Percentiles rank a stretch among this genome's conserved stretches.
These are phyloP conservation scores for Timema podura DNA, from an alignment of 2,888 invertebrate genomes.

Conservation along the genomic window DNA sequence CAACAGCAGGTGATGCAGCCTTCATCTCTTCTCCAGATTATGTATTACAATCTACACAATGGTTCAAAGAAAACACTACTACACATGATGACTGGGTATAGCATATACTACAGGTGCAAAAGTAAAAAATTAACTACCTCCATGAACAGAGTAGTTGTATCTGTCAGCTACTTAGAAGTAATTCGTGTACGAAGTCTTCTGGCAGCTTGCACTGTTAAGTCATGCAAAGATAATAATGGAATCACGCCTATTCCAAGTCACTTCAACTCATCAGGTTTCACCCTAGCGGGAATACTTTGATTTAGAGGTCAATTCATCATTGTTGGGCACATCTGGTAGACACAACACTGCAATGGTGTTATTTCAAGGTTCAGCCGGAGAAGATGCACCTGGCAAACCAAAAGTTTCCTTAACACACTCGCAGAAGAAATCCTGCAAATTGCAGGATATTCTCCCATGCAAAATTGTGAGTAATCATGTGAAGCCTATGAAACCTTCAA, in stretches of 20 bases:
- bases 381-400: not conserved
- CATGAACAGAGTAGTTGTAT: no score
- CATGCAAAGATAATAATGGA: not conserved
- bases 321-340: not conserved
- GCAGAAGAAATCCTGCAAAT: not conserved
- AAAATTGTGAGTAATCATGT: constrained; percentile 1
- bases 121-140: not conserved
- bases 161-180: no score
- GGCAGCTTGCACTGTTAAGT: not conserved
- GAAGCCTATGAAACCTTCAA: not conserved
- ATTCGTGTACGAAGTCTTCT: not conserved
- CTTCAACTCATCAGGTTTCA: not conserved
- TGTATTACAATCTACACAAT: not conserved
- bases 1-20: not conserved
- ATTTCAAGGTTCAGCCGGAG: not conserved
- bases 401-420: not conserved
- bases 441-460: constrained; percentile 2
- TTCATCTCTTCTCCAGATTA: not conserved
- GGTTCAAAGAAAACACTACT: not conserved
- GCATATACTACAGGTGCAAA: not conserved
- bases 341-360: not conserved
- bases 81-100: constrained; percentile 4
- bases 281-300: not conserved
- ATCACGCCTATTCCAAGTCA: constrained; percentile 4
- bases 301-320: not conserved